Conservation (phyloP, 2,113 vertebrate genomes). For the Antechinus flavipes region DNA sequence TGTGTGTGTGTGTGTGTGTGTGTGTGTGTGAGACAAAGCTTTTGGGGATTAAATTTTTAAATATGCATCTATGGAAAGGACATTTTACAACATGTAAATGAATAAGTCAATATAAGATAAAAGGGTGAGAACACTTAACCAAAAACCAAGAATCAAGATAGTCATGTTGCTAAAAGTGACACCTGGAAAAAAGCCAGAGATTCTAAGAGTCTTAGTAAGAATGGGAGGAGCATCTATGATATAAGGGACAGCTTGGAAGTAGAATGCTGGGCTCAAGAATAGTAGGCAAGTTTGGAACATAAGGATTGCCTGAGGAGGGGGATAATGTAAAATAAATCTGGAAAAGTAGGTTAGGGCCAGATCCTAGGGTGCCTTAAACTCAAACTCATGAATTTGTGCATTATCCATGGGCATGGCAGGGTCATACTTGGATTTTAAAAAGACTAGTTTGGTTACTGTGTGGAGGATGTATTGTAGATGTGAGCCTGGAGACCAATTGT, state of each 20-base stretch:
- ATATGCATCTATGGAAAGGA: not conserved
- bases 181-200: not conserved
- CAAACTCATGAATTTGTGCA: not conserved
- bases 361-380: not conserved
- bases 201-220: not conserved
- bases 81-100: not conserved
- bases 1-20: not conserved
- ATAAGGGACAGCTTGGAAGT: not conserved
- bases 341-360: not conserved
- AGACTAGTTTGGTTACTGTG: not conserved
- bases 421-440: not conserved
- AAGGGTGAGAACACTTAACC: not conserved
- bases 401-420: not conserved
- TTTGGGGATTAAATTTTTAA: not conserved
- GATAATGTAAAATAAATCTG: not conserved
- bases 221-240: not conserved
- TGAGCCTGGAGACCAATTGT: not conserved
- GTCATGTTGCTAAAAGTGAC: not conserved
- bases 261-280: not conserved
- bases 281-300: not conserved
- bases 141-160: not conserved
- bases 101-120: not conserved
- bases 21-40: not conserved
- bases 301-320: not conserved
- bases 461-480: not conserved